phyloP scores from a whole-genome alignment of 2,888 invertebrate species.

The Anoncus sp. region DNA sequence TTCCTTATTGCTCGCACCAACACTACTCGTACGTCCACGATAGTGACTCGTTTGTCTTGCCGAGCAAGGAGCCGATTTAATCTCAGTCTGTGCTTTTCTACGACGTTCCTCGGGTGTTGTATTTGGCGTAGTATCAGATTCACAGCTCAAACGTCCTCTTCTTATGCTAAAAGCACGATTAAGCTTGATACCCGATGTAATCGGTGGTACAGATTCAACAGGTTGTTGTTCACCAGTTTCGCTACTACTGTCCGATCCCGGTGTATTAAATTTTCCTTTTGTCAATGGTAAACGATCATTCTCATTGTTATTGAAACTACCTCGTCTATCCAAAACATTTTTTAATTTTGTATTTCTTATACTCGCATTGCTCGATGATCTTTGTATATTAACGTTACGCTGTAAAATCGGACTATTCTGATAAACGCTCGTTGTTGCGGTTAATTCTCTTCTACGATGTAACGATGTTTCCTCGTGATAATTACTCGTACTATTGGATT shows the following conservation, averaged over 20 bases:
- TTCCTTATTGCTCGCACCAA: conserved; percentile 70
- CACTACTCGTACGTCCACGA: conserved; percentile 71
- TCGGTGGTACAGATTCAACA: conserved; percentile 64
- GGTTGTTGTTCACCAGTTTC: conserved; percentile 74
- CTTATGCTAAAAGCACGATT: conserved; percentile 78
- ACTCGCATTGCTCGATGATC: conserved; percentile 83
- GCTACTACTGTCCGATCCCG: conserved; percentile 77
- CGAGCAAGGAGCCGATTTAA: conserved; percentile 68
- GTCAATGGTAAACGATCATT: conserved; percentile 65
- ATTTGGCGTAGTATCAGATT: conserved; percentile 78
- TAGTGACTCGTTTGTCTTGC: conserved; percentile 72
- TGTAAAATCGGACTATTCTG: conserved; percentile 73
- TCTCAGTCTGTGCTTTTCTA: conserved; percentile 71
- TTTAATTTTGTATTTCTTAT: conserved; percentile 78
- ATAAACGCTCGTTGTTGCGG: conserved; percentile 62
- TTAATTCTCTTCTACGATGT: conserved; percentile 68
- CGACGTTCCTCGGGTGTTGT: conserved; percentile 77
- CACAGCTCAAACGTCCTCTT: conserved; percentile 75
- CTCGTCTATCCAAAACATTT: conserved; percentile 70
- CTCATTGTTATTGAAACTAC: conserved; percentile 76
- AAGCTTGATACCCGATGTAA: conserved; percentile 77
- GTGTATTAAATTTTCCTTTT: conserved; percentile 65
- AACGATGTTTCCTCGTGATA: conserved; percentile 72
- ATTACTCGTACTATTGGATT: conserved; percentile 76
- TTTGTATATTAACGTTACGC: conserved; percentile 78